Base-by-base conservation (phyloP, 2,888 invertebrate species). In the Biston betularia region DNA sequence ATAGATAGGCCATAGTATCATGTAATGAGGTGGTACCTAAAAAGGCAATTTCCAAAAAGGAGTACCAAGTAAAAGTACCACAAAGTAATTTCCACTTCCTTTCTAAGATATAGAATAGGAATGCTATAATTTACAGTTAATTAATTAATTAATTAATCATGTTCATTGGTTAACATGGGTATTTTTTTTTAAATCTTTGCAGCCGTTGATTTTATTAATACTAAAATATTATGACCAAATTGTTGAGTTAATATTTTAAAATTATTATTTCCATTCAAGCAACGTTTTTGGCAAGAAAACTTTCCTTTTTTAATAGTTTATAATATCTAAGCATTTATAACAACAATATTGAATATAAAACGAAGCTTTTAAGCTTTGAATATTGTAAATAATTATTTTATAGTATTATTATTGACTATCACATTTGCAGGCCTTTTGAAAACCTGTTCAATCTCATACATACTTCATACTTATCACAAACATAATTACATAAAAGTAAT, bases 351-450 rank as follows among this genome's bases (percentile, higher is more conserved):
- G 75, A 74, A 66, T 63, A 64, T 49, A 73, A 71, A 63, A 68
- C 64, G 63, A 66, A 73, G 73, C 72, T 75, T 68, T 71, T 71
- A 71, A 76, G 70, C 73, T 70, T 61, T 15, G n/a, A 49, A 49
- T n/a, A 44, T 34, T 52, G n/a, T 58, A 66, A 62, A 69, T 71
- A 66, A 55, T 72, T 62, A 64, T 73, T 72, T 52, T 66, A 74
- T 65, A 69, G 67, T 70, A 70, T 68, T n/a, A 74, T 69, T 71
- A 71, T 74, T 77, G 75, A 79, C 76, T 84, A 85, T 85, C 85
- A 85, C 83, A 82, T 50, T 69, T 58, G 63, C 48, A 76, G 80
- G 81, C 78, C 76, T 81, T 82, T 75, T 69, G 5, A 80, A 81
- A 81, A 79, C 80, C 81, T 74, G 64, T 73, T 71, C 72, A 65